Conservation (phyloP, 2,888 invertebrate species). For the Tetragnatha montana region DNA sequence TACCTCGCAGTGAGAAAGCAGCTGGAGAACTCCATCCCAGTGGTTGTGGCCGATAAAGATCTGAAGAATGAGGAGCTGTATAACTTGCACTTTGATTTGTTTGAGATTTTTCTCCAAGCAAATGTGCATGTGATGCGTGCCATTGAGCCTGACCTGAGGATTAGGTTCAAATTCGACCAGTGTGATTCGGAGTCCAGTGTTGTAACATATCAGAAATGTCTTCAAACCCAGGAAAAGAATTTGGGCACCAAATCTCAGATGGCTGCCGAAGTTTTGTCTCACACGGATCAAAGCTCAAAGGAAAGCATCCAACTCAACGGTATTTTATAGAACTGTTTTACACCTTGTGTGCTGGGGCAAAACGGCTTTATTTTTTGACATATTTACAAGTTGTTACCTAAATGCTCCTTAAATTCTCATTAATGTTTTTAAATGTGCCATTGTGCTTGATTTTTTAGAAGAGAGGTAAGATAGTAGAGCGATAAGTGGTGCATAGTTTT, state of each 20-base stretch:
- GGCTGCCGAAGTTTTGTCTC: conserved; percentile 63
- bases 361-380: conserved; percentile 64
- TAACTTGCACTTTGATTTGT: conserved; percentile 76
- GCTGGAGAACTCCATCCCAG: conserved; percentile 80
- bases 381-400: conserved; percentile 66
- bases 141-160: conserved; percentile 86
- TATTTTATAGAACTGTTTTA: conserved; percentile 55
- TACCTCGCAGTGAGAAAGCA: conserved; percentile 83
- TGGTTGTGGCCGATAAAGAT: conserved; percentile 82
- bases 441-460: conserved; percentile 15
- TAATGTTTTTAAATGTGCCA: conserved; percentile 36
- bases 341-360: conserved; percentile 19
- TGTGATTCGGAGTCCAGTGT: conserved; percentile 59
- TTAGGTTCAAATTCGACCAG: conserved; percentile 54
- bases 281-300: conserved; percentile 55
- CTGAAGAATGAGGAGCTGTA: conserved; percentile 75
- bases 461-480: background rate
- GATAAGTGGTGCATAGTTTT: background rate
- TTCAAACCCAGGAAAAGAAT: conserved; percentile 55
- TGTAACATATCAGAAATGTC: conserved; percentile 58
- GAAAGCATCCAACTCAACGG: conserved; percentile 49
- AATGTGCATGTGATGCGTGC: conserved; percentile 85
- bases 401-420: conserved; percentile 36
- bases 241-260: conserved; percentile 69
- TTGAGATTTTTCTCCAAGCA: conserved; percentile 83